Evolutionary conservation across 2,888 invertebrate species (phyloP).

Genomic region (Cataglyphis cursor): DNA sequence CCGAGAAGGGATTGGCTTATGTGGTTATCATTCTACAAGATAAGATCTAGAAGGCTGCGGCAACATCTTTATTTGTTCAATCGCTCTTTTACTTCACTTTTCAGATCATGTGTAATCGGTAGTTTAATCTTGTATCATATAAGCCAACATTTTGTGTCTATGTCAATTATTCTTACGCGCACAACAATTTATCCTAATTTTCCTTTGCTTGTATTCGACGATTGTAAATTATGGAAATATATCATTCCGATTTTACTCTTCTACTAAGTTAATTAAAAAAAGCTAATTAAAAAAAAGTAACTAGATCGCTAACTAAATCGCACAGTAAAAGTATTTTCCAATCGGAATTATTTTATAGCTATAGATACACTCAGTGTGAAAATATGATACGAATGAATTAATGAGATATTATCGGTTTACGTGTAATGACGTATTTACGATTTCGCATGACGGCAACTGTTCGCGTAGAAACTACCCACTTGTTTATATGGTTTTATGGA

Average conservation of each 20-base stretch:
- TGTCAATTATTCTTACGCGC: conserved; percentile 2
- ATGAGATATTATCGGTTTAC: conserved; percentile 29
- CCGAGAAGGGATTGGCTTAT: conserved; percentile 25
- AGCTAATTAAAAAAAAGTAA: too few species aligned
- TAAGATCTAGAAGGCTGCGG: conserved; percentile 38
- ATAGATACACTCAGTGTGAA: not conserved
- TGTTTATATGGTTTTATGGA: conserved; percentile 47
- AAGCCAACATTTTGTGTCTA: not conserved
- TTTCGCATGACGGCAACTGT: conserved; percentile 45
- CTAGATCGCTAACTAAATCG: not conserved
- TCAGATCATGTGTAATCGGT: not conserved
- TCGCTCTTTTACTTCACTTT: not conserved
- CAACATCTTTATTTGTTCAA: conserved; percentile 46
- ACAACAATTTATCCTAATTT: conserved; percentile 1
- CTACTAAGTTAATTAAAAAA: not conserved
- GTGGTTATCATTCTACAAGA: conserved; percentile 33
- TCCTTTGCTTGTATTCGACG: not conserved
- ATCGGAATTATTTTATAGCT: not conserved
- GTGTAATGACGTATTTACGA: conserved; percentile 44
- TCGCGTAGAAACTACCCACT: conserved; percentile 49
- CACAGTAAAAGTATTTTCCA: not conserved
- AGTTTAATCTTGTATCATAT: conserved; percentile 21
- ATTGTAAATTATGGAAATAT: not conserved
- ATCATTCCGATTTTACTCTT: not conserved
- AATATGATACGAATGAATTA: conserved; percentile 11